These are phyloP conservation scores for Drosophila lini DNA, from an alignment of 1,140 invertebrate genomes.

Conservation along the genomic window DNA sequence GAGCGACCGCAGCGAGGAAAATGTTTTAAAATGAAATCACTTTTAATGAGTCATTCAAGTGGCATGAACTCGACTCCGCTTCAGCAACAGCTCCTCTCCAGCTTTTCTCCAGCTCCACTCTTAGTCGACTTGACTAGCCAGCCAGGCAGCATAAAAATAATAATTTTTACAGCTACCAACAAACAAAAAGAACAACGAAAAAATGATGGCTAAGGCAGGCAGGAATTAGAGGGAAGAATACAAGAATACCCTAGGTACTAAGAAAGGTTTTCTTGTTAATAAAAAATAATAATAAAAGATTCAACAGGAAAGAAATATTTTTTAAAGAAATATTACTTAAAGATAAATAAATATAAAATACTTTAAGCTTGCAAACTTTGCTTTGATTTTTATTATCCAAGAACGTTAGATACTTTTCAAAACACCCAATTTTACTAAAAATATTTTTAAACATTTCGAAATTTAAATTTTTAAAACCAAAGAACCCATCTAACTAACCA, in stretches of 20 bases:
- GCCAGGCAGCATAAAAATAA: constrained; percentile 72
- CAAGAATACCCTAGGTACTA: constrained; percentile 8
- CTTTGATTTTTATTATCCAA: no score
- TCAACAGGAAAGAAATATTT: no score
- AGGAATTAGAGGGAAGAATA: not conserved
- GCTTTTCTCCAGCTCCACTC: constrained; percentile 11
- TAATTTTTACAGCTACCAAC: constrained; percentile 68
- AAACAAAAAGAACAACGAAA: constrained; percentile 64
- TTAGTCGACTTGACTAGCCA: constrained; percentile 48
- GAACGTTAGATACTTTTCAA: no score
- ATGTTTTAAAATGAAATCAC: constrained; percentile 83
- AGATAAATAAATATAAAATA: not conserved
- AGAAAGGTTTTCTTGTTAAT: no score
- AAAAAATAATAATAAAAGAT: no score
- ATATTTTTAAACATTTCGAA: not conserved
- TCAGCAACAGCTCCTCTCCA: not conserved
- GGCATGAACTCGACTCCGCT: constrained; percentile 52
- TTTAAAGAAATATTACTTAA: not conserved
- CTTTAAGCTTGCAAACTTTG: no score
- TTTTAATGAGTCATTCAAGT: constrained; percentile 83
- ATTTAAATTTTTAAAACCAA: no score
- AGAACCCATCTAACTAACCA: not conserved
- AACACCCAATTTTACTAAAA: not conserved
- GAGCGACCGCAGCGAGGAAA: constrained; percentile 69
- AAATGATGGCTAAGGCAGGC: constrained; percentile 8